Percentiles rank a stretch among this genome's conserved stretches.
These are phyloP conservation scores for Lepilemur ruficaudatus DNA, from an alignment of 2,797 vertebrate species.

Conservation along the genomic window DNA sequence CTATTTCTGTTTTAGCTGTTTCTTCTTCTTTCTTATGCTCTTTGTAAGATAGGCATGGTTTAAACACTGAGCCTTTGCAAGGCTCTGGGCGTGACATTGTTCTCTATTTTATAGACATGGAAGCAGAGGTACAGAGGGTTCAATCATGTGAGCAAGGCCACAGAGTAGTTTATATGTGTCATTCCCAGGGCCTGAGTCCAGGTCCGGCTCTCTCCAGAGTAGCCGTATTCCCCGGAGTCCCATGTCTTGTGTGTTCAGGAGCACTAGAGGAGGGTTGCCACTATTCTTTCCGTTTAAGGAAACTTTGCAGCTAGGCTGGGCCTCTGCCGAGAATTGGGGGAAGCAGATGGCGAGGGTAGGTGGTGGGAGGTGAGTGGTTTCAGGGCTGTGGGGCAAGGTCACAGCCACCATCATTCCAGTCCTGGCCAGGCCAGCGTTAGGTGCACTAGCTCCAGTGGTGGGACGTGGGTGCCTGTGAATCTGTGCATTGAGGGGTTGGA, in stretches of 20 bases:
- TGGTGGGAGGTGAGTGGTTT: neutral
- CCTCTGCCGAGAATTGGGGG: neutral
- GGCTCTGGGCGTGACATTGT: too few species aligned
- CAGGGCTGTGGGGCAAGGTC: neutral
- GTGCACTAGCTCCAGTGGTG: neutral
- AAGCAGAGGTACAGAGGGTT: neutral
- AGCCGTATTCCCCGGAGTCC: neutral
- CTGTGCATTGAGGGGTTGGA: neutral
- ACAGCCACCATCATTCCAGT: neutral
- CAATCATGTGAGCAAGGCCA: neutral
- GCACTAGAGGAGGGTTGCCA: neutral
- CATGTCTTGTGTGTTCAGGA: neutral
- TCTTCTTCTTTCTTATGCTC: neutral
- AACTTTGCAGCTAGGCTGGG: neutral
- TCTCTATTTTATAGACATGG: neutral
- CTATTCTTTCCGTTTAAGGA: neutral
- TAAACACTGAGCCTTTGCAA: neutral
- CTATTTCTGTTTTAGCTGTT: neutral
- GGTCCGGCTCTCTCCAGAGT: neutral
- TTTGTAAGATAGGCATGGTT: neutral
- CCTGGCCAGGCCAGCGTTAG: neutral
- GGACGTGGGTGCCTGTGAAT: neutral
- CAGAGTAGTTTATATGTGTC: neutral
- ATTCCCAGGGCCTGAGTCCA: neutral
- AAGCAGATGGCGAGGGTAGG: neutral